Base-by-base conservation (phyloP, 2,888 invertebrate species). In the Rotaria sp. region DNA sequence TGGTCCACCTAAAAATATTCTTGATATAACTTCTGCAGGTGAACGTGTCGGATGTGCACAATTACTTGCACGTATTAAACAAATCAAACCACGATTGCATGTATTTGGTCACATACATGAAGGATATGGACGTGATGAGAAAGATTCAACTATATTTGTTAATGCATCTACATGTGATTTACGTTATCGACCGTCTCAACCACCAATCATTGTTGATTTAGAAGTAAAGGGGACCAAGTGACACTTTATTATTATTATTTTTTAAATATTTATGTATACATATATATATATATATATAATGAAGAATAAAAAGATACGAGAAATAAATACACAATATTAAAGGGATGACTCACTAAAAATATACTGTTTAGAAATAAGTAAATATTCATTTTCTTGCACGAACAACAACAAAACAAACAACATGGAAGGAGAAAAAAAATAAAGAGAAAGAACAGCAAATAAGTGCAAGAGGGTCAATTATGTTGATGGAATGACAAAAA, bases 41-140 rank as follows among this genome's bases (percentile, higher is more conserved):
- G 45, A 45, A 41, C 15, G 10, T 45, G 80, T 10, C 15, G 80
- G 80, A n/a, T 80, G 80, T 80, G 13, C 41, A 11, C 45, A 11
- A 26, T 45, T 80, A 45, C 41, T 45, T 45, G 3, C 26, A 80
- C 80, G 80, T 45, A 2, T 95, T 5, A 95, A 95, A 89, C 92
- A 95, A 55, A 94, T 96, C 0, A 93, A 94, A 90, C 95, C 95
- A 38, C 94, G 94, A 90, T 95, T 94, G 90, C 95, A 96, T 90
- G 93, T 96, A 13, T 95, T 94, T 92, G 95, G 95, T 0, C 95
- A 95, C 90, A 94, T 96, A 87, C 95, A 96, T 91, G 95, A 95
- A 93, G 95, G 94, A n/a, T 80, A 80, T 80, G 80, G 80, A n/a
- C 26, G 15, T 13, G 41, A n/a, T 2, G 80, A 45, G 45, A 2